These are phyloP conservation scores for Malacoctenus gilli DNA, from an alignment of 2,797 vertebrate species.

Conservation along the genomic window DNA sequence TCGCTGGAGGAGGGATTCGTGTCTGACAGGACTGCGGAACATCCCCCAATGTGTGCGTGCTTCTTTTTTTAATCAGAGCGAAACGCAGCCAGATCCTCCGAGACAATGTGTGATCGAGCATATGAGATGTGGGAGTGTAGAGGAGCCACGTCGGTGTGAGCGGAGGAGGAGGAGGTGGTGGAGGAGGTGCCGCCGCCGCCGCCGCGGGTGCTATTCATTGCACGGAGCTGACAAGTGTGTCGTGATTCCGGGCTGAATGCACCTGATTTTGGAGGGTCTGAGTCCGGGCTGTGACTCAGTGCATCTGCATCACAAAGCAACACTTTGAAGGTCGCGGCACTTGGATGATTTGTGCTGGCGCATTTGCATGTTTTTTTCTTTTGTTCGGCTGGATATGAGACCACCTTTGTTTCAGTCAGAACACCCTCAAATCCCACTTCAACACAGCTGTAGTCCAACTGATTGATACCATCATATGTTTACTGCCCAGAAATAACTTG, in stretches of 20 bases:
- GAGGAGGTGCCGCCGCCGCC: too few species aligned
- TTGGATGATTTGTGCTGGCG: conserved; percentile 2
- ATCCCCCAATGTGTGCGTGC: neutral
- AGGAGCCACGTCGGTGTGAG: conserved; percentile 33
- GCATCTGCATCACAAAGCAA: conserved; percentile 24
- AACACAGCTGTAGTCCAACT: too few species aligned
- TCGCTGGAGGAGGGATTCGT: conserved; percentile 36
- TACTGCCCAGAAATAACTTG: too few species aligned
- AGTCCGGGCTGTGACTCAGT: conserved; percentile 40
- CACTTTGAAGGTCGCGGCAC: conserved; percentile 11
- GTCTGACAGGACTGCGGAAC: conserved; percentile 22
- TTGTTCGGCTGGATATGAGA: neutral
- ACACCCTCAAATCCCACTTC: too few species aligned
- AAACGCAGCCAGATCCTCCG: neutral
- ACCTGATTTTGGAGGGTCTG: neutral
- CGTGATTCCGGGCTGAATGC: conserved; percentile 39
- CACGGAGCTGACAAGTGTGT: conserved; percentile 29
- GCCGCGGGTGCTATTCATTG: neutral
- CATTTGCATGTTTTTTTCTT: conserved; percentile 11
- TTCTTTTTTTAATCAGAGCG: neutral
- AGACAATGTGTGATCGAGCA: conserved; percentile 23
- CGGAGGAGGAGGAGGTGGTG: conserved; percentile 20
- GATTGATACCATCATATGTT: too few species aligned
- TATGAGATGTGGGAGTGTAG: conserved; percentile 37
- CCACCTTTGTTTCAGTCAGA: neutral